Conservation (phyloP, 2,797 vertebrate genomes). For the Scarus forsteni region DNA sequence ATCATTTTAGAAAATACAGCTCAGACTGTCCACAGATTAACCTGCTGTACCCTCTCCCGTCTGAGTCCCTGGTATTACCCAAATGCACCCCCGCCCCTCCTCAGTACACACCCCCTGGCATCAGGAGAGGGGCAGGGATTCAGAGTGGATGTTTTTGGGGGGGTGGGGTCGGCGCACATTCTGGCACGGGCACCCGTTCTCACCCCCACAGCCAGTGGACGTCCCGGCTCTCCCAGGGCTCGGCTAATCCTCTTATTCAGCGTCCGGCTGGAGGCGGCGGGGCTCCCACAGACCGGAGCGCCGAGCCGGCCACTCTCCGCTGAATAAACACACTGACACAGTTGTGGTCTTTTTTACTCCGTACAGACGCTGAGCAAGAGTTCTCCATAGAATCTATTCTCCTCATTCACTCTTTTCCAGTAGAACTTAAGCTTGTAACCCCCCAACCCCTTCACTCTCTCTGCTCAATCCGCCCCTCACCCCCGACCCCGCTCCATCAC, state of each 20-base stretch:
- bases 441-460: not conserved
- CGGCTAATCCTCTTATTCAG: slow-evolving; percentile 82
- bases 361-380: slow-evolving; percentile 63
- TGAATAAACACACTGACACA: slow-evolving; percentile 77
- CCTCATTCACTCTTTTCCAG: slow-evolving; percentile 64
- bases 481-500: not conserved
- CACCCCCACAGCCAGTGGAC: slow-evolving; percentile 61
- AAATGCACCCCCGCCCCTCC: slow-evolving; percentile 25
- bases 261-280: slow-evolving; percentile 59
- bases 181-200: slow-evolving; percentile 68
- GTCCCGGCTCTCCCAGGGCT: slow-evolving; percentile 69
- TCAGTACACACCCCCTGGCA: slow-evolving; percentile 37
- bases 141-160: not conserved
- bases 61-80: slow-evolving; percentile 42
- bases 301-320: slow-evolving; percentile 63
- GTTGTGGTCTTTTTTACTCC: slow-evolving; percentile 65
- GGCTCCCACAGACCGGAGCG: slow-evolving; percentile 62
- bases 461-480: not conserved
- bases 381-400: slow-evolving; percentile 58
- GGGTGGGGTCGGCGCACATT: slow-evolving; percentile 56
- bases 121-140: slow-evolving; percentile 47
- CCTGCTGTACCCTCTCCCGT: slow-evolving; percentile 29
- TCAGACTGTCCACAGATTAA: slow-evolving; percentile 62
- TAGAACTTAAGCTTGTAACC: slow-evolving; percentile 50
- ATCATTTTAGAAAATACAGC: slow-evolving; percentile 5